These are phyloP conservation scores for Tonatia bakeri DNA, from an alignment of 2,113 vertebrate genomes.

Conservation along the genomic window DNA sequence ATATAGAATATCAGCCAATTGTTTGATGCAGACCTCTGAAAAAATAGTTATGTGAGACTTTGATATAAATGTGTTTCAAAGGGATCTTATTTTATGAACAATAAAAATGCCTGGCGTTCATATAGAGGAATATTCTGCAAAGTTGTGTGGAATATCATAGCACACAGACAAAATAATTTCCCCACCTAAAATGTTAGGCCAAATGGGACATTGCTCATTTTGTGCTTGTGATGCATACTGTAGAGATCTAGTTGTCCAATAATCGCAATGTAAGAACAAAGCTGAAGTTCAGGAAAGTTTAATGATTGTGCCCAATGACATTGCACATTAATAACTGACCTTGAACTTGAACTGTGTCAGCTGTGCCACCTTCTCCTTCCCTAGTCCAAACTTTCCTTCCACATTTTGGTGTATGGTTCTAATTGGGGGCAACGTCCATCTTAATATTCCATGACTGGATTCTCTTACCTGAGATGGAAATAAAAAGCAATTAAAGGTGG, in stretches of 20 bases:
- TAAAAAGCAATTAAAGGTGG: constrained; percentile 34
- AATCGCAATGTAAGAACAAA: neutral
- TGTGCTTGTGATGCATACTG: neutral
- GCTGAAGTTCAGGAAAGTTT: neutral
- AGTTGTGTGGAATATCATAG: neutral
- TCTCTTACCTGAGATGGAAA: neutral
- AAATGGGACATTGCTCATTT: neutral
- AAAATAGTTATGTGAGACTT: neutral
- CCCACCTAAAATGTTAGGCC: neutral
- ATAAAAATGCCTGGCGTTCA: neutral
- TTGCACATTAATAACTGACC: neutral
- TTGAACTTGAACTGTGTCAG: neutral
- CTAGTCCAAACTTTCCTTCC: neutral
- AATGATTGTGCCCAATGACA: neutral
- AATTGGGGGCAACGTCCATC: neutral
- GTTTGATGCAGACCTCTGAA: neutral
- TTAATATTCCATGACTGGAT: neutral
- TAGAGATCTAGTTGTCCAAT: neutral
- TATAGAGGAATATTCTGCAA: neutral
- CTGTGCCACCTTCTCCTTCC: neutral
- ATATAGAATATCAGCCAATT: neutral
- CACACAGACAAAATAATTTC: neutral
- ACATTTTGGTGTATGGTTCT: constrained; percentile 15
- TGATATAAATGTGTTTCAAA: neutral
- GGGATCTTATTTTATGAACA: neutral